phyloP scores from a whole-genome alignment of 2,888 invertebrate genomes.

The Hyposoter didymator region DNA sequence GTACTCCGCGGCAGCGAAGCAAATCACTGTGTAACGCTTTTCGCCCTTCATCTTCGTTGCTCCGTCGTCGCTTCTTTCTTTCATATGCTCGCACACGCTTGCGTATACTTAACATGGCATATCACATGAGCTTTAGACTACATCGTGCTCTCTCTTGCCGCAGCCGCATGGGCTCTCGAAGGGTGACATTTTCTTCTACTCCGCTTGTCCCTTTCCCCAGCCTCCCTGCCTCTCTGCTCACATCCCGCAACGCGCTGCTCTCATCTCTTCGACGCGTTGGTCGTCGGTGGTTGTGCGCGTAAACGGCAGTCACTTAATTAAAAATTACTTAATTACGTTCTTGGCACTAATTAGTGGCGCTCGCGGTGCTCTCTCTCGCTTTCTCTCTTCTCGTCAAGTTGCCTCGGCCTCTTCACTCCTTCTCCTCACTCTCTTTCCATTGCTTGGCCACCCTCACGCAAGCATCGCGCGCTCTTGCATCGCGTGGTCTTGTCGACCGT shows the following conservation, averaged over 20 bases:
- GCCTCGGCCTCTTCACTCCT: slow-evolving; percentile 59
- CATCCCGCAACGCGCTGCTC: slow-evolving; percentile 54
- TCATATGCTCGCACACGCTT: neutral
- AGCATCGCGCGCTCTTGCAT: slow-evolving; percentile 58
- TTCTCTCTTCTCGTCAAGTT: slow-evolving; percentile 62
- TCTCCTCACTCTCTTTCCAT: slow-evolving; percentile 25
- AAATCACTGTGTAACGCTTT: slow-evolving; percentile 59
- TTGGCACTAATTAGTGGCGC: slow-evolving; percentile 87
- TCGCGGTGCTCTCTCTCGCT: slow-evolving; percentile 79
- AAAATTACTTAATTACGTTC: slow-evolving; percentile 89
- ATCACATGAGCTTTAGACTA: slow-evolving; percentile 32
- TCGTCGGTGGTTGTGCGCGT: slow-evolving; percentile 79
- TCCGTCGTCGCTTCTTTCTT: slow-evolving; percentile 9
- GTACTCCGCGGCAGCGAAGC: slow-evolving; percentile 61
- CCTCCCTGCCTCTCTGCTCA: slow-evolving; percentile 60
- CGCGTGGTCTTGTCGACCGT: slow-evolving; percentile 57
- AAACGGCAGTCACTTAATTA: slow-evolving; percentile 86
- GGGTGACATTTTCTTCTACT: slow-evolving; percentile 50
- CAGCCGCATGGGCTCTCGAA: slow-evolving; percentile 12
- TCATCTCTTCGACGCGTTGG: slow-evolving; percentile 41
- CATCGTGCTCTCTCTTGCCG: slow-evolving; percentile 49
- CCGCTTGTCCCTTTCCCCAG: slow-evolving; percentile 22
- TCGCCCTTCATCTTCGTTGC: slow-evolving; percentile 1
- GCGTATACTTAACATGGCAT: neutral
- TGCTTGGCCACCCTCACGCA: slow-evolving; percentile 60